Evolutionary conservation across 2,888 invertebrate genomes (phyloP).

Genomic region (Rotaria socialis): DNA sequence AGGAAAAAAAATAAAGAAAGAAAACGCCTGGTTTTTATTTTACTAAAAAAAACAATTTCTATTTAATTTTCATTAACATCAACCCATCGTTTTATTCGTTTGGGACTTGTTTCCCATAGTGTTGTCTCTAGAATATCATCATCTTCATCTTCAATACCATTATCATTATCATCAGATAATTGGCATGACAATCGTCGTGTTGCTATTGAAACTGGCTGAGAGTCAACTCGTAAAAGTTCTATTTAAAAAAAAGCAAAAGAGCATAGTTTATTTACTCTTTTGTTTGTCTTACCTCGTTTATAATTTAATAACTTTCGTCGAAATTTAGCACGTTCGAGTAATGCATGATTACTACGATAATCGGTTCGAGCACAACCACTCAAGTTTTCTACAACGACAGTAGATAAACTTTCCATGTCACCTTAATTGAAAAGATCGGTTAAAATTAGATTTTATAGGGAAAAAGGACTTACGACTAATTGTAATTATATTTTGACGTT

Average conservation of each 20-base stretch:
- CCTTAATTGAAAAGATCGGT: background rate
- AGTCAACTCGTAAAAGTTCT: conserved; percentile 2
- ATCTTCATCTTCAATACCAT: background rate
- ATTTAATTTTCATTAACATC: conserved; percentile 30
- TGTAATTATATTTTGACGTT: conserved; percentile 27
- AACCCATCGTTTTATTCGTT: conserved; percentile 20
- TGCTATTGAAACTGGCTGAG: background rate
- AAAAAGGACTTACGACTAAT: background rate
- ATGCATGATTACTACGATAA: conserved; percentile 41
- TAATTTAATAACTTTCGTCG: conserved; percentile 35
- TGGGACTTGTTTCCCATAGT: background rate
- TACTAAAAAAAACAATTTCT: background rate
- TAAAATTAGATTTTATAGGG: too few relatives aligned
- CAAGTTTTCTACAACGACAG: conserved; percentile 42
- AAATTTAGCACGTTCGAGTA: conserved; percentile 40
- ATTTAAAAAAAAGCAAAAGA: background rate
- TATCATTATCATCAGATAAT: conserved; percentile 1
- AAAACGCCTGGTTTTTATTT: background rate
- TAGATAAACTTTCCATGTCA: conserved; percentile 14
- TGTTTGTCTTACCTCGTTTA: conserved; percentile 20
- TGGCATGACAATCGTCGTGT: background rate
- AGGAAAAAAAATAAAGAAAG: background rate
- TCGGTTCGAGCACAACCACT: conserved; percentile 43
- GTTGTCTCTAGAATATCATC: background rate
- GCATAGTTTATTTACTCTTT: too few relatives aligned